Conservation (phyloP, 2,113 vertebrate genomes). For the Vicugna pacos region DNA sequence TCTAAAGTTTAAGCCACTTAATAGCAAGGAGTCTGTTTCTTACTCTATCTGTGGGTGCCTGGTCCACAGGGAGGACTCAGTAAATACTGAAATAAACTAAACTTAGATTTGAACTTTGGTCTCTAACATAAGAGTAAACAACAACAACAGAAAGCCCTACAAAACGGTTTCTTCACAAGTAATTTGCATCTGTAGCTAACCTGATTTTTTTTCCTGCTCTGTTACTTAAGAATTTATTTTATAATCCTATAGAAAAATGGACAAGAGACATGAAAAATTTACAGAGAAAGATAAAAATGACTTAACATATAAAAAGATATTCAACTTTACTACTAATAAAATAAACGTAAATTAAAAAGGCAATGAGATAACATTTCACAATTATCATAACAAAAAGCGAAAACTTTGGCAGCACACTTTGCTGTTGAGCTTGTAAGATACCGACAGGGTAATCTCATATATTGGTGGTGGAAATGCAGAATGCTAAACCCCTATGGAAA, state of each 20-base stretch:
- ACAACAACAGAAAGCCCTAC: neutral
- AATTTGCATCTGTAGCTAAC: neutral
- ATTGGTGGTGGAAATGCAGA: neutral
- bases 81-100: constrained; percentile 30
- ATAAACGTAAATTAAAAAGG: neutral
- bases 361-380: neutral
- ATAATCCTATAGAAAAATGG: neutral
- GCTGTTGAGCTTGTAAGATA: neutral
- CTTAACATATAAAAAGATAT: neutral
- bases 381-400: neutral
- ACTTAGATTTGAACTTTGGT: constrained; percentile 2
- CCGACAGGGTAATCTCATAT: neutral
- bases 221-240: neutral
- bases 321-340: neutral
- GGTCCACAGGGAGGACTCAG: neutral
- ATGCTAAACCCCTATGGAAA: neutral
- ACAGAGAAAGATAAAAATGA: neutral
- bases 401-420: neutral
- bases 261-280: neutral
- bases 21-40: neutral
- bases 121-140: neutral
- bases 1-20: neutral
- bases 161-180: neutral
- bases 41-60: neutral
- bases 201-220: neutral